These are phyloP conservation scores for Alsophila aescularia DNA, from an alignment of 2,888 invertebrate species.

Conservation along the genomic window DNA sequence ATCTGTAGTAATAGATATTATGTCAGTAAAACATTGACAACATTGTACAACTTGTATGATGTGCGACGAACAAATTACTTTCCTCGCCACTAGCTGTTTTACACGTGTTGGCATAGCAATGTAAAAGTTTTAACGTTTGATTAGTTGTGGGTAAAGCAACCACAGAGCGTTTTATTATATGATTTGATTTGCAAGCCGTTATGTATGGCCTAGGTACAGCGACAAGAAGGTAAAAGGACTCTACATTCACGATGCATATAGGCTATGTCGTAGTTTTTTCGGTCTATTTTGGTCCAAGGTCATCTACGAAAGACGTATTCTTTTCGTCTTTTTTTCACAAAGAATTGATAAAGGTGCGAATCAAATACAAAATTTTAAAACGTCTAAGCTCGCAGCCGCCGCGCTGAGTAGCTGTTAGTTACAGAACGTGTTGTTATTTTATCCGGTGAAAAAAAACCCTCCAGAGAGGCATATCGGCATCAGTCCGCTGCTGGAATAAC, in stretches of 20 bases:
- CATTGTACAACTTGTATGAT: slow-evolving; percentile 43
- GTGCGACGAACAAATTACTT: slow-evolving; percentile 35
- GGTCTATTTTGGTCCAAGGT: no score
- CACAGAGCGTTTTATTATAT: background rate
- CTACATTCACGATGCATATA: no score
- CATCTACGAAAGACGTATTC: no score
- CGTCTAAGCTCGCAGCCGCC: slow-evolving; percentile 32
- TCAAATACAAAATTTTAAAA: slow-evolving; percentile 24
- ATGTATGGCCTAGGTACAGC: no score
- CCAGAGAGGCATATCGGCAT: slow-evolving; percentile 73
- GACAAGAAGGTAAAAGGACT: no score
- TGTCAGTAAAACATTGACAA: slow-evolving; percentile 2
- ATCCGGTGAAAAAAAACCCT: slow-evolving; percentile 71
- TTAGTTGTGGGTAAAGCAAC: slow-evolving; percentile 7
- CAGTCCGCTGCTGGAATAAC: slow-evolving; percentile 81
- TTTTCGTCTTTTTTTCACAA: no score
- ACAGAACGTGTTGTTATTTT: slow-evolving; percentile 58
- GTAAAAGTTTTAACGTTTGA: slow-evolving; percentile 34
- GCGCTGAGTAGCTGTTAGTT: slow-evolving; percentile 35
- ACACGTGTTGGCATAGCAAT: slow-evolving; percentile 44
- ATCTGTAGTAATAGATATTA: no score
- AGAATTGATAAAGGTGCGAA: background rate
- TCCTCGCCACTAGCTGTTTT: slow-evolving; percentile 18
- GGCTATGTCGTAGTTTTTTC: no score
- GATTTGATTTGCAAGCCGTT: background rate